These are phyloP conservation scores for Diploscapter pachys DNA, from an alignment of 1,140 invertebrate species.

Conservation along the genomic window DNA sequence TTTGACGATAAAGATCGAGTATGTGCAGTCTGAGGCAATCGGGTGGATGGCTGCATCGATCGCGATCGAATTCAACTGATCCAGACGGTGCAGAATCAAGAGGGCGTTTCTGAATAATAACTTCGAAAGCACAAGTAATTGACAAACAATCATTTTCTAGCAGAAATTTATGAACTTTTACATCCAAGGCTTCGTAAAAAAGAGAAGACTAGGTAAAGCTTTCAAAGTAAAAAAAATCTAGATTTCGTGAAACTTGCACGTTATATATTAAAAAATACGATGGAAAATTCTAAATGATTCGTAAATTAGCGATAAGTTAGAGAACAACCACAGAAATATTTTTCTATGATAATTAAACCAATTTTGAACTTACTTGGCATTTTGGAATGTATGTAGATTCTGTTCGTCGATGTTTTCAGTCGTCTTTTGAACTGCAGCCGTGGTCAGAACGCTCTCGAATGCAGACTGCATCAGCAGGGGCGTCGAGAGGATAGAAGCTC, in stretches of 20 bases:
- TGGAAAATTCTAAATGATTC: no score
- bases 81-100: conserved; percentile 28
- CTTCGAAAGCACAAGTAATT: no score
- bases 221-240: no score
- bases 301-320: no score
- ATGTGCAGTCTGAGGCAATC: background rate
- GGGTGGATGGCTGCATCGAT: conserved; percentile 3
- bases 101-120: conserved; percentile 26
- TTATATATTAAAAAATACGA: no score
- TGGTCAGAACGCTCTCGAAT: conserved; percentile 16
- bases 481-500: conserved; percentile 31
- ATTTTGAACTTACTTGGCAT: conserved; percentile 30
- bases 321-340: no score
- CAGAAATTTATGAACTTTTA: no score
- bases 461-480: conserved; percentile 28
- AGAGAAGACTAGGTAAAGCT: background rate
- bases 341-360: no score
- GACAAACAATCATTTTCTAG: no score
- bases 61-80: conserved; percentile 27
- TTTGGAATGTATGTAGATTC: conserved; percentile 19
- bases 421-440: conserved; percentile 17
- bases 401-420: conserved; percentile 7
- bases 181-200: no score
- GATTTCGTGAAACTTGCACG: no score
- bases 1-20: conserved; percentile 6